These are phyloP conservation scores for Erpobdella octoculata DNA, from an alignment of 2,888 invertebrate species.

Conservation along the genomic window DNA sequence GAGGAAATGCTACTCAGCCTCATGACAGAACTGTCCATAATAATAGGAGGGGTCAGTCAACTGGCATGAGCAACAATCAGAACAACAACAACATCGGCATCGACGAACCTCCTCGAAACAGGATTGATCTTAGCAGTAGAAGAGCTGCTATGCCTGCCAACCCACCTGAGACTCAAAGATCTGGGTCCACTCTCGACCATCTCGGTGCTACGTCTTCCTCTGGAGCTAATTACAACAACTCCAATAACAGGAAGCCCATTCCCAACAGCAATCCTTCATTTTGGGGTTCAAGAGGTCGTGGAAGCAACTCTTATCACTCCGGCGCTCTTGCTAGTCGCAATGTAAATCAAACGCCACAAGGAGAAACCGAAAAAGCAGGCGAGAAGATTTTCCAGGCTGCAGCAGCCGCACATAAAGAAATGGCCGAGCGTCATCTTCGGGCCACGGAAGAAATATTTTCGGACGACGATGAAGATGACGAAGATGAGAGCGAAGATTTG, in stretches of 20 bases:
- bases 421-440: constrained; percentile 42
- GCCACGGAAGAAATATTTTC: constrained; percentile 37
- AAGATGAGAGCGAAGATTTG: constrained; percentile 37
- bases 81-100: not conserved
- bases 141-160: too few relatives aligned
- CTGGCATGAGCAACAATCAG: not conserved
- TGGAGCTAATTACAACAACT: not conserved
- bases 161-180: too few relatives aligned
- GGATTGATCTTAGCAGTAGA: not conserved
- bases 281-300: too few relatives aligned
- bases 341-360: not conserved
- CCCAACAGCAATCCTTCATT: not conserved
- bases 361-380: constrained; percentile 26
- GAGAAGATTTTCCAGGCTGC: constrained; percentile 44
- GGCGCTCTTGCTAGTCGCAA: not conserved
- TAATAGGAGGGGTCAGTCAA: not conserved
- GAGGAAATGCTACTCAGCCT: not conserved
- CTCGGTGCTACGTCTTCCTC: too few relatives aligned
- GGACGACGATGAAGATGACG: constrained; percentile 46
- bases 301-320: not conserved
- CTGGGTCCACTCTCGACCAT: too few relatives aligned
- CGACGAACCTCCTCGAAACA: not conserved
- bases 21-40: not conserved
- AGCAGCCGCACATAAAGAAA: constrained; percentile 42
- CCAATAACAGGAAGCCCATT: not conserved